Conservation (phyloP, 2,797 vertebrate species). For the Cygnus olor region DNA sequence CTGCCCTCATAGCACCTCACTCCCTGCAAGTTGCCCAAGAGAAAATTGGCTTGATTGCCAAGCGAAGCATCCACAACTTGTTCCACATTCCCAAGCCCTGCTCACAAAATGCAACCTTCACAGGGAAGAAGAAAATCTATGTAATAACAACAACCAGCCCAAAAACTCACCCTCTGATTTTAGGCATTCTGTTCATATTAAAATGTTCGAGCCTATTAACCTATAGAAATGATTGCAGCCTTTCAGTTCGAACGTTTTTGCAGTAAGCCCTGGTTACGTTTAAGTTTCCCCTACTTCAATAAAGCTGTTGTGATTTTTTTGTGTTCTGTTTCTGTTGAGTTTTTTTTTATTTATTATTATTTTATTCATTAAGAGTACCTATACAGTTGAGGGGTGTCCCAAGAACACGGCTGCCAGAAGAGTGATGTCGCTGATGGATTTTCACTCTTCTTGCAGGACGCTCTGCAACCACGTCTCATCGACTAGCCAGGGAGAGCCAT, state of each 20-base stretch:
- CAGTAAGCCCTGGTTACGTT: neutral
- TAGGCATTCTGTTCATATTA: neutral
- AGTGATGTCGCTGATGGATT: neutral
- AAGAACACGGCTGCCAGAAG: neutral
- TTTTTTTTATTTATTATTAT: neutral
- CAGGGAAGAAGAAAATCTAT: neutral
- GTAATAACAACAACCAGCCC: neutral
- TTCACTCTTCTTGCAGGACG: neutral
- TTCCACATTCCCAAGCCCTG: neutral
- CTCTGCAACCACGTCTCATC: neutral
- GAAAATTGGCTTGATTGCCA: conserved; percentile 41
- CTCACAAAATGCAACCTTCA: neutral
- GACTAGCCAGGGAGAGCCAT: neutral
- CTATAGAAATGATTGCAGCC: neutral
- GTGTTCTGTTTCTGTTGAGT: no score
- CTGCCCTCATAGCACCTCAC: neutral
- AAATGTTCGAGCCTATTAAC: neutral
- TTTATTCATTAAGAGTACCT: neutral
- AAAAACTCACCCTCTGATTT: neutral
- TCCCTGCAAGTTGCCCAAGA: neutral
- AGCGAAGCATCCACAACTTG: conserved; percentile 26
- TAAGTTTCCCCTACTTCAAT: neutral
- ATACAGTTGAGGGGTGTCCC: neutral
- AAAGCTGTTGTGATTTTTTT: neutral
- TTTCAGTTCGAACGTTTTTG: neutral